A percentile compares a stretch with the other conserved stretches of the same genome.
These are phyloP conservation scores for Pissodes strobi DNA, from an alignment of 1,140 invertebrate species.

Conservation along the genomic window DNA sequence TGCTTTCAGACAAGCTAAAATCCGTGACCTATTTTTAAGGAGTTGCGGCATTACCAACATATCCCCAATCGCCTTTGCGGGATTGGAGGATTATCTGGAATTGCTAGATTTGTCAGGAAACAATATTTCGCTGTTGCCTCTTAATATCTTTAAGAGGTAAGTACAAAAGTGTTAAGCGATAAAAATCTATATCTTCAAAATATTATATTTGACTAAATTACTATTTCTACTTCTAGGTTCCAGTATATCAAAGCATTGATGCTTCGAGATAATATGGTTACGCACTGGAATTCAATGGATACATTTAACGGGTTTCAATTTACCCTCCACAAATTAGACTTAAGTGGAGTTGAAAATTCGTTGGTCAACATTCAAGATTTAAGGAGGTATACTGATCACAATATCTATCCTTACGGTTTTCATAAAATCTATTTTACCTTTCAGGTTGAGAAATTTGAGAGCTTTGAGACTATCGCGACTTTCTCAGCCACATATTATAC, in stretches of 20 bases:
- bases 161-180: not conserved
- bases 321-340: slow-evolving; percentile 75
- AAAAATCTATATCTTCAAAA: no score
- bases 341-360: slow-evolving; percentile 74
- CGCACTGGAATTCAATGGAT: slow-evolving; percentile 59
- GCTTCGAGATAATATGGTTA: slow-evolving; percentile 64
- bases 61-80: slow-evolving; percentile 74
- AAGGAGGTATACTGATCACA: slow-evolving; percentile 66
- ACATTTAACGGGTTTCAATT: slow-evolving; percentile 77
- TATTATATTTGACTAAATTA: no score
- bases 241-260: slow-evolving; percentile 61
- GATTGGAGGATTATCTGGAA: slow-evolving; percentile 77
- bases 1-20: slow-evolving; percentile 78
- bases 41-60: slow-evolving; percentile 76
- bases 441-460: slow-evolving; percentile 77
- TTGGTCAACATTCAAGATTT: slow-evolving; percentile 73
- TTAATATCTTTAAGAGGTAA: slow-evolving; percentile 61
- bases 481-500: slow-evolving; percentile 62
- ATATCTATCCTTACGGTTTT: no score
- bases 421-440: no score
- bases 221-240: slow-evolving; percentile 59
- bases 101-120: slow-evolving; percentile 81
- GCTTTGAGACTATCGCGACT: slow-evolving; percentile 73
- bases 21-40: slow-evolving; percentile 76
- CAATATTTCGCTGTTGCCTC: slow-evolving; percentile 75